These are phyloP conservation scores for Pachycephala philippinensis DNA, from an alignment of 2,113 vertebrate species.

Conservation along the genomic window DNA sequence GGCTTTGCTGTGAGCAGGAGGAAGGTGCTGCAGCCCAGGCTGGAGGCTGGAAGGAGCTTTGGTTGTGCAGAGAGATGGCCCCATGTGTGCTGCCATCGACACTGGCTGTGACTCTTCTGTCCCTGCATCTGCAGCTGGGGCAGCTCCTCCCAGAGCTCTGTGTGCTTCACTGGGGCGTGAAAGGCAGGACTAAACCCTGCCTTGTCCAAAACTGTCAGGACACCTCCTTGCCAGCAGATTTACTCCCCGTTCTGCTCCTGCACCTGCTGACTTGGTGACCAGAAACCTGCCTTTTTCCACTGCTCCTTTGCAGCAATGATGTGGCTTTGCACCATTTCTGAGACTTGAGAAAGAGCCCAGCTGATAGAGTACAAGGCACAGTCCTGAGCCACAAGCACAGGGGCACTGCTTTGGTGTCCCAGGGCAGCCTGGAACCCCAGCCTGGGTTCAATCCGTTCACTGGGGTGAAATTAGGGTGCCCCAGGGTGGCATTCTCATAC, in stretches of 20 bases:
- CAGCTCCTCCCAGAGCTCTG: neutral
- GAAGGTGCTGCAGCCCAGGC: neutral
- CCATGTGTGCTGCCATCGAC: fast-evolving
- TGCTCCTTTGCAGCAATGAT: neutral
- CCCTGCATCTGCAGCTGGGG: neutral
- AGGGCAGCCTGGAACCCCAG: neutral
- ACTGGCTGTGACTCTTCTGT: neutral
- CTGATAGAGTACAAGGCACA: fast-evolving
- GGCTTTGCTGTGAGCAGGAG: neutral
- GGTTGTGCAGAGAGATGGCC: neutral
- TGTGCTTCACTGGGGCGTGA: neutral
- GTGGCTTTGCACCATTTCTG: neutral
- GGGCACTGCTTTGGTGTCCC: neutral
- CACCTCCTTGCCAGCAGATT: neutral
- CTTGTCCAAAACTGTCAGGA: neutral
- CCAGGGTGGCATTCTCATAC: neutral
- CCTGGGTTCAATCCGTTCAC: fast-evolving
- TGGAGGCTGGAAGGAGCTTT: neutral
- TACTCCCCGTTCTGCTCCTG: neutral
- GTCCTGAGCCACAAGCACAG: neutral
- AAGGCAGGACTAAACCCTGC: neutral
- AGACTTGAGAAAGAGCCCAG: neutral
- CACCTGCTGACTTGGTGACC: neutral
- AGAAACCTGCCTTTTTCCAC: neutral
- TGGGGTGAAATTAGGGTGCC: neutral